phyloP scores from a whole-genome alignment of 2,113 vertebrate genomes.

The Entelurus aequoreus region DNA sequence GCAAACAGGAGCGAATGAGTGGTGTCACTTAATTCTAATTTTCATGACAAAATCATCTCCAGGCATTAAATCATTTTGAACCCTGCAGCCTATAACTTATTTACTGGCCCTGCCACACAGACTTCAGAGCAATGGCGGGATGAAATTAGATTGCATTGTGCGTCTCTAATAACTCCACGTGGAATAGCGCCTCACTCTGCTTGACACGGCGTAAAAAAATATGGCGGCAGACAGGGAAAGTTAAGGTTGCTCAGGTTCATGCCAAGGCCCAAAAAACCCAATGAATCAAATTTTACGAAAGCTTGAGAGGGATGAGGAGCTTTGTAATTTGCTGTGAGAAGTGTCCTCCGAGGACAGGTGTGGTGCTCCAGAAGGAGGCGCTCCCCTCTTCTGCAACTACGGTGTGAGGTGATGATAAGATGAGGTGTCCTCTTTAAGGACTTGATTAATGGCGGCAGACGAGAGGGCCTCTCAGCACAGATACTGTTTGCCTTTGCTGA shows the following conservation, averaged over 20 bases:
- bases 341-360: slow-evolving; percentile 57
- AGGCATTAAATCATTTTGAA: slow-evolving; percentile 61
- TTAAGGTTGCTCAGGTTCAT: slow-evolving; percentile 61
- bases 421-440: slow-evolving; percentile 68
- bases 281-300: slow-evolving; percentile 66
- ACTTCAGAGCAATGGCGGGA: slow-evolving; percentile 59
- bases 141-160: slow-evolving; percentile 72
- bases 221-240: slow-evolving; percentile 51
- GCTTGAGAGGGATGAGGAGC: slow-evolving; percentile 53
- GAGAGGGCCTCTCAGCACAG: slow-evolving; percentile 60
- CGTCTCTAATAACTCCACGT: slow-evolving; percentile 71
- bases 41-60: slow-evolving; percentile 51
- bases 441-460: slow-evolving; percentile 67
- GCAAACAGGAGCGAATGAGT: slow-evolving; percentile 51
- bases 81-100: slow-evolving; percentile 54
- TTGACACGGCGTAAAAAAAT: slow-evolving; percentile 59
- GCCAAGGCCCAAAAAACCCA: slow-evolving; percentile 48
- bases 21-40: slow-evolving; percentile 16
- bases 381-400: slow-evolving; percentile 45
- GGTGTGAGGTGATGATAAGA: slow-evolving; percentile 62
- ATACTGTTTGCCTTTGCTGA: slow-evolving; percentile 62
- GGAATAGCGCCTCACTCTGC: slow-evolving; percentile 58
- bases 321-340: slow-evolving; percentile 59
- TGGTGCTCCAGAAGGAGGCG: slow-evolving; percentile 46
- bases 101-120: slow-evolving; percentile 58